A percentile compares a stretch with the other conserved stretches of the same genome.
These are phyloP conservation scores for Tenthredo livida DNA, from an alignment of 2,888 invertebrate species.

Conservation along the genomic window DNA sequence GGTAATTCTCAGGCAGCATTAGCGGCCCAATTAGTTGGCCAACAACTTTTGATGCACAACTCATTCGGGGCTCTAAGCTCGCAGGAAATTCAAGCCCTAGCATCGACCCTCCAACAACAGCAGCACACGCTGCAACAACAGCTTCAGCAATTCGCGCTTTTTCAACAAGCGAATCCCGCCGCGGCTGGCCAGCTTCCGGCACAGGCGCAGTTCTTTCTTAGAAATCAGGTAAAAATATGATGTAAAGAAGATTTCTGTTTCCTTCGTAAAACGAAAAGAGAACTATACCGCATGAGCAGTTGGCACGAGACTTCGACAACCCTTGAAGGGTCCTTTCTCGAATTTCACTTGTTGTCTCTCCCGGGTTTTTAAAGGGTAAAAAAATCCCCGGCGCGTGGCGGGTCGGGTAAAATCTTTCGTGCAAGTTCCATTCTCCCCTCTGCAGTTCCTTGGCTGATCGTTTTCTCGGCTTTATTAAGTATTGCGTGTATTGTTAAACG, in stretches of 20 bases:
- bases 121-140: conserved; percentile 84
- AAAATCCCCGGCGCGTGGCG: conserved; percentile 19
- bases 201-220: conserved; percentile 87
- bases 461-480: background rate
- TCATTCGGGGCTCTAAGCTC: conserved; percentile 72
- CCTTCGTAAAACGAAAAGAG: background rate
- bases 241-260: background rate
- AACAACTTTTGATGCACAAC: conserved; percentile 76
- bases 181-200: conserved; percentile 79
- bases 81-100: conserved; percentile 79
- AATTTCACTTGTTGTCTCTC: conserved; percentile 32
- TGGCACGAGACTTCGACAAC: conserved; percentile 16
- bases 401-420: background rate
- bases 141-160: conserved; percentile 84
- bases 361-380: conserved; percentile 15
- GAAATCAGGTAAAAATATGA: conserved; percentile 83
- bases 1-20: conserved; percentile 74
- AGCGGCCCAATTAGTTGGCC: conserved; percentile 76
- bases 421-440: background rate
- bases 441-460: background rate
- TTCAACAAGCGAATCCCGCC: conserved; percentile 81
- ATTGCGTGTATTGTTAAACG: conserved; percentile 23
- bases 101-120: conserved; percentile 82
- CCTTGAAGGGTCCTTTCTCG: conserved; percentile 14
- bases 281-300: background rate